Evolutionary conservation across 2,888 invertebrate species (phyloP).

Genomic region (Thymelicus lineola): DNA sequence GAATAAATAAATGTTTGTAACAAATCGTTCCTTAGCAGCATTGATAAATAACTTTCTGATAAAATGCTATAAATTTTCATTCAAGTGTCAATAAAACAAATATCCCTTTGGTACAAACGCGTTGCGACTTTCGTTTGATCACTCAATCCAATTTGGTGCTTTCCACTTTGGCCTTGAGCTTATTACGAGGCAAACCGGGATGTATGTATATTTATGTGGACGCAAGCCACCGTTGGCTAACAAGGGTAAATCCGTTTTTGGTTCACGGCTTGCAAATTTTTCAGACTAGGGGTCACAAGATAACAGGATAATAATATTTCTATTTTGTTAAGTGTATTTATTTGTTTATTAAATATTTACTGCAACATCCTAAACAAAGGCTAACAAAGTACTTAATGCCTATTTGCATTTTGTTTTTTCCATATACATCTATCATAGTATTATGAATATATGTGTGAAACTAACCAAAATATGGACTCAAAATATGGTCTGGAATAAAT

Average conservation of each 20-base stretch:
- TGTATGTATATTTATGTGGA: slow-evolving; percentile 49
- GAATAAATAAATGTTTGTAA: too few species aligned
- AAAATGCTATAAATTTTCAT: slow-evolving; percentile 45
- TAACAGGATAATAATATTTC: slow-evolving; percentile 13
- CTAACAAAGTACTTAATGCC: too few species aligned
- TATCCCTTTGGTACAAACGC: slow-evolving; percentile 48
- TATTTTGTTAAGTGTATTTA: background rate
- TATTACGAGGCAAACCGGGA: slow-evolving; percentile 56
- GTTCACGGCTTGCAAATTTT: slow-evolving; percentile 47
- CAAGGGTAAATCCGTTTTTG: slow-evolving; percentile 49
- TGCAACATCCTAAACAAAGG: too few species aligned
- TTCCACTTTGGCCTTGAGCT: slow-evolving; percentile 59
- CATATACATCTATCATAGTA: too few species aligned
- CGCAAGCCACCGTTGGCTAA: slow-evolving; percentile 54
- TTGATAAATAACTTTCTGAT: background rate
- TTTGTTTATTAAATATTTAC: too few species aligned
- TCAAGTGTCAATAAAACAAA: slow-evolving; percentile 58
- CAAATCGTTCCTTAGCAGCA: background rate
- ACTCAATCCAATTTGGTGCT: slow-evolving; percentile 62
- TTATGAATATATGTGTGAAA: too few species aligned
- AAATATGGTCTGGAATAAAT: too few species aligned
- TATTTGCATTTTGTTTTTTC: too few species aligned
- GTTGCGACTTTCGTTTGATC: slow-evolving; percentile 56
- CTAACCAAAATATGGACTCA: too few species aligned
- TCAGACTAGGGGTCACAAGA: slow-evolving; percentile 46